These are phyloP conservation scores for Epizoanthus fatuus DNA, from an alignment of 92 coral and sea anemone genomes.

Conservation along the genomic window DNA sequence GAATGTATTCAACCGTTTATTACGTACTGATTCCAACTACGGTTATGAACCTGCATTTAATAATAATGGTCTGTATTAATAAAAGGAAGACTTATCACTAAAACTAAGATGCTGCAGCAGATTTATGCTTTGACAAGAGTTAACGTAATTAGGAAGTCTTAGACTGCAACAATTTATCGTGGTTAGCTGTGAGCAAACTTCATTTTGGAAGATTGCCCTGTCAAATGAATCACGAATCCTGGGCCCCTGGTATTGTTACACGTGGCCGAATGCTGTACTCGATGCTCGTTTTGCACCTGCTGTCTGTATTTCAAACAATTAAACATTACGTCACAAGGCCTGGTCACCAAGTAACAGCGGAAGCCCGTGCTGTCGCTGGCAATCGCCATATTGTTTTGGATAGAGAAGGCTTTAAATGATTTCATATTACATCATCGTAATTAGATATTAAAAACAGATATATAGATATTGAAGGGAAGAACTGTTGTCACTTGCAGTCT, in stretches of 20 bases:
- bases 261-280: conserved; percentile 1
- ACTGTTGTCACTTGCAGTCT: too few relatives aligned
- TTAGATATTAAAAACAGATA: background rate
- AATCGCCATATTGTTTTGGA: conserved; percentile 13
- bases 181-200: too few relatives aligned
- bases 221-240: too few relatives aligned
- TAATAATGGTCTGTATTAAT: too few relatives aligned
- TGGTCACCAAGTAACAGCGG: background rate
- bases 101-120: too few relatives aligned
- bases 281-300: background rate
- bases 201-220: too few relatives aligned
- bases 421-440: conserved; percentile 20
- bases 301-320: background rate
- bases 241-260: background rate
- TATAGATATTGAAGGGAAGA: background rate
- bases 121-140: too few relatives aligned
- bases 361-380: background rate
- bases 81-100: too few relatives aligned
- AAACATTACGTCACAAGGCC: conserved; percentile 32
- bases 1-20: too few relatives aligned
- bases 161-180: background rate
- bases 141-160: too few relatives aligned
- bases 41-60: too few relatives aligned
- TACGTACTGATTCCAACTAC: too few relatives aligned
- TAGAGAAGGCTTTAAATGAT: background rate